phyloP scores from a whole-genome alignment of 2,888 invertebrate species.

The Mesoligia furuncula region DNA sequence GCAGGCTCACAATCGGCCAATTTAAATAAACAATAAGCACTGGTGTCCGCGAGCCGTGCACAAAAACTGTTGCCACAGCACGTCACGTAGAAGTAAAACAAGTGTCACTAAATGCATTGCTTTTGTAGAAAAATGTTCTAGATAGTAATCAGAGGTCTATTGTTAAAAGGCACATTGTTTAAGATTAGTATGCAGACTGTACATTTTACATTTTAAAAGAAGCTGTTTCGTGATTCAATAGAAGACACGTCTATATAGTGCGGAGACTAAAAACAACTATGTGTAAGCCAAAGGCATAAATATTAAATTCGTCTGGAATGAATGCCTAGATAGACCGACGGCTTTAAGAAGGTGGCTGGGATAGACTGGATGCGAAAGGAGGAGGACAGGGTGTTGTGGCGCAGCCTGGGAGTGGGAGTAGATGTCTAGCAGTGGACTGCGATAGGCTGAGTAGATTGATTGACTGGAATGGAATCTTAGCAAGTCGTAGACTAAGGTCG shows the following conservation, averaged over 20 bases:
- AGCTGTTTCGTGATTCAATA: neutral
- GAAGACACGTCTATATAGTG: neutral
- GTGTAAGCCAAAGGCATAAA: neutral
- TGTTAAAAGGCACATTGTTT: neutral
- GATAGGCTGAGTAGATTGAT: neutral
- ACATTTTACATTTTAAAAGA: neutral
- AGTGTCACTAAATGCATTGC: neutral
- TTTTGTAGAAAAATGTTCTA: neutral
- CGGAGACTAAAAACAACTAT: neutral
- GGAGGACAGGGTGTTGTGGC: no score
- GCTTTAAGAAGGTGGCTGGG: neutral
- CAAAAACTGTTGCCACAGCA: conserved; percentile 51
- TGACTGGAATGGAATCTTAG: neutral
- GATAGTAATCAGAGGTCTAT: conserved; percentile 3
- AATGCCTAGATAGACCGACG: neutral
- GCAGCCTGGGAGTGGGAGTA: neutral
- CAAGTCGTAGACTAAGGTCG: neutral
- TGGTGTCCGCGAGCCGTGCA: conserved; percentile 45
- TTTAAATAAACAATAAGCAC: conserved; percentile 71
- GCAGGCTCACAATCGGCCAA: conserved; percentile 64
- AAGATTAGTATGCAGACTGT: neutral
- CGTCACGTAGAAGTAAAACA: conserved; percentile 14
- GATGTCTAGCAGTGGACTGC: neutral
- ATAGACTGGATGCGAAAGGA: no score
- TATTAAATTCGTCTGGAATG: neutral